Percentiles rank a stretch among this genome's conserved stretches.
phyloP scores from a whole-genome alignment of 2,888 invertebrate species.

The Tenthredo livida region DNA sequence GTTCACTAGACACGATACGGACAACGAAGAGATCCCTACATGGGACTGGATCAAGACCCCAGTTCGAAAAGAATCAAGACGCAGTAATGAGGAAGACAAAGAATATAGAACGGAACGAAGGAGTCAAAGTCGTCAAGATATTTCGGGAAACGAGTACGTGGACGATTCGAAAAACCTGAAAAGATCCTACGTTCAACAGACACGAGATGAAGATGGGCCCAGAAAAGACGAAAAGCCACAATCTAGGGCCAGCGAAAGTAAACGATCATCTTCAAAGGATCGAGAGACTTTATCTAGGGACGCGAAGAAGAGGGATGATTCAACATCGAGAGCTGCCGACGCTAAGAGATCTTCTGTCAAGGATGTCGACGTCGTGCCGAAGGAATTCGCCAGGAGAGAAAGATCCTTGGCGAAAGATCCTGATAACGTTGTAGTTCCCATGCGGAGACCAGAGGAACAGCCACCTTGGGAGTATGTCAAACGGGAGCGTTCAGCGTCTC shows the following conservation, averaged over 20 bases:
- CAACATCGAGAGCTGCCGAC: slow-evolving; percentile 53
- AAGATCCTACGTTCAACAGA: slow-evolving; percentile 15
- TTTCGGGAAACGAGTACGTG: slow-evolving; percentile 59
- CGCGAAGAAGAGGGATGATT: slow-evolving; percentile 55
- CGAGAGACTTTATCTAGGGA: slow-evolving; percentile 43
- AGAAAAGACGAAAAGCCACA: slow-evolving; percentile 29
- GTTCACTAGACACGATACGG: slow-evolving; percentile 54
- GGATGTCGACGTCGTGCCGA: slow-evolving; percentile 52
- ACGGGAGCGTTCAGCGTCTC: slow-evolving; percentile 64
- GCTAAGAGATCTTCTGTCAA: slow-evolving; percentile 46
- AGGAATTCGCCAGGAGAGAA: slow-evolving; percentile 18
- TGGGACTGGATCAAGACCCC: slow-evolving; percentile 54
- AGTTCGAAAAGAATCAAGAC: slow-evolving; percentile 49
- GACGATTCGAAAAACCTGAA: slow-evolving; percentile 50
- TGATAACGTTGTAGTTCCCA: neutral
- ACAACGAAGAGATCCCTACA: slow-evolving; percentile 52
- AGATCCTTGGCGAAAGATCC: neutral
- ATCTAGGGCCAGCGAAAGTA: slow-evolving; percentile 30
- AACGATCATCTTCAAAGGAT: slow-evolving; percentile 40
- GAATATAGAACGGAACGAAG: slow-evolving; percentile 57
- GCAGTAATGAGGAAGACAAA: slow-evolving; percentile 52
- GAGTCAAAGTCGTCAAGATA: slow-evolving; percentile 62
- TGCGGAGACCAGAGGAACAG: slow-evolving; percentile 62
- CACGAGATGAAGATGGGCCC: slow-evolving; percentile 18
- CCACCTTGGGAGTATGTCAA: slow-evolving; percentile 65